Percentiles rank a stretch among this genome's conserved stretches.
These are phyloP conservation scores for Heliangelus exortis DNA, from an alignment of 2,797 vertebrate species.

Conservation along the genomic window DNA sequence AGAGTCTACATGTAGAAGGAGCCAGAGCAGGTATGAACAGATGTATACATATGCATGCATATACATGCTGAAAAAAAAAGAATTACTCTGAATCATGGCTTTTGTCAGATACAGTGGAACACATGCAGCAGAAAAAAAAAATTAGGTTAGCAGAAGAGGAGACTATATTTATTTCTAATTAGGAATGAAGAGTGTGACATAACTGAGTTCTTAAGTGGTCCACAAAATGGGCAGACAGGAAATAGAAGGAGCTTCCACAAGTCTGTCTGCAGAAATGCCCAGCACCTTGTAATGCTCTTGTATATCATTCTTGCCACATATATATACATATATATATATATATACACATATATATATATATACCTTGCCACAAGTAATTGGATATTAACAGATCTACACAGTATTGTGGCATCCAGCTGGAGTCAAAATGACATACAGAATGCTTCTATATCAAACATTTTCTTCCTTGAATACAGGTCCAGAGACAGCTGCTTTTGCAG, in stretches of 20 bases:
- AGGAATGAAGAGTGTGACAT: neutral
- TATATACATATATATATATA: too few relatives aligned
- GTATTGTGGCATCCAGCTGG: neutral
- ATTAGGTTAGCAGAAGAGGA: neutral
- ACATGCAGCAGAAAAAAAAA: neutral
- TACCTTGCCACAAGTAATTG: neutral
- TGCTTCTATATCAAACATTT: neutral
- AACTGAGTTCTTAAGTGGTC: neutral
- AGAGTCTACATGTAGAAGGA: slow-evolving; percentile 3
- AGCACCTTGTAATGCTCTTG: neutral
- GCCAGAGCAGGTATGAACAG: neutral
- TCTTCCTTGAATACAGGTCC: neutral
- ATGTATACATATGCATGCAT: neutral
- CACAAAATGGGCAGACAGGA: neutral
- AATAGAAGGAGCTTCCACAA: neutral
- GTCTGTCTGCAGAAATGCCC: neutral
- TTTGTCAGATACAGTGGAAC: neutral
- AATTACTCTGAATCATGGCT: neutral
- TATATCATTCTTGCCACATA: neutral
- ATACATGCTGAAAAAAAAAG: neutral
- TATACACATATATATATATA: too few relatives aligned
- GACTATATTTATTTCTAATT: neutral
- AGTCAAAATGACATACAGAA: neutral
- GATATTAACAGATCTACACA: neutral
- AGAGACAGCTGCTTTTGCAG: neutral